Evolutionary conservation across 2,113 vertebrate species (phyloP).

Genomic region (Tauraco erythrolophus): DNA sequence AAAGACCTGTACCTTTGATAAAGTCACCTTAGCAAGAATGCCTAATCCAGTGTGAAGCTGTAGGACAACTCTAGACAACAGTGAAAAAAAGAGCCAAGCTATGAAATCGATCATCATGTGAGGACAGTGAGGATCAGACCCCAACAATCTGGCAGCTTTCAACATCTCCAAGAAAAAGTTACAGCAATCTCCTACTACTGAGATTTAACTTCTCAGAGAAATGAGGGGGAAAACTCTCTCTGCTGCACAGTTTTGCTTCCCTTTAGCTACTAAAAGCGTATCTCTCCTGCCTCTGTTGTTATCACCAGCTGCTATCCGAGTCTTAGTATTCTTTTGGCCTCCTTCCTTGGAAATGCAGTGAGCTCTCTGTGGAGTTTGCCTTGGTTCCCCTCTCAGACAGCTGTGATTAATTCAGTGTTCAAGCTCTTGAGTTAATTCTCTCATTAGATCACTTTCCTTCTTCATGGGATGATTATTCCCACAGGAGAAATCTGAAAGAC

Average conservation of each 20-base stretch:
- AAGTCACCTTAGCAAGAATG: not conserved
- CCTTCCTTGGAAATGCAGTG: constrained; percentile 34
- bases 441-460: constrained; percentile 71
- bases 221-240: not conserved
- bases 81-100: not conserved
- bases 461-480: constrained; percentile 64
- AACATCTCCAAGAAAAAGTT: not conserved
- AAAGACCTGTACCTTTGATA: not conserved
- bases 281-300: not conserved
- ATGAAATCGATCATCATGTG: not conserved
- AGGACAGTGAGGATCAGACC: not conserved
- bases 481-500: constrained; percentile 46
- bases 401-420: constrained; percentile 65
- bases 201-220: not conserved
- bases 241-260: not conserved
- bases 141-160: not conserved
- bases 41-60: not conserved
- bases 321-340: constrained; percentile 17
- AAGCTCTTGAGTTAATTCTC: constrained; percentile 65
- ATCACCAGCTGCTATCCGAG: not conserved
- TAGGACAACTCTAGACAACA: not conserved
- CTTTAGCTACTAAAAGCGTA: not conserved
- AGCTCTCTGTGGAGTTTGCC: constrained; percentile 53
- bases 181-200: not conserved
- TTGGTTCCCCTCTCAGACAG: constrained; percentile 60